These are phyloP conservation scores for Todiramphus chloris DNA, from an alignment of 2,113 vertebrate species.

Conservation along the genomic window DNA sequence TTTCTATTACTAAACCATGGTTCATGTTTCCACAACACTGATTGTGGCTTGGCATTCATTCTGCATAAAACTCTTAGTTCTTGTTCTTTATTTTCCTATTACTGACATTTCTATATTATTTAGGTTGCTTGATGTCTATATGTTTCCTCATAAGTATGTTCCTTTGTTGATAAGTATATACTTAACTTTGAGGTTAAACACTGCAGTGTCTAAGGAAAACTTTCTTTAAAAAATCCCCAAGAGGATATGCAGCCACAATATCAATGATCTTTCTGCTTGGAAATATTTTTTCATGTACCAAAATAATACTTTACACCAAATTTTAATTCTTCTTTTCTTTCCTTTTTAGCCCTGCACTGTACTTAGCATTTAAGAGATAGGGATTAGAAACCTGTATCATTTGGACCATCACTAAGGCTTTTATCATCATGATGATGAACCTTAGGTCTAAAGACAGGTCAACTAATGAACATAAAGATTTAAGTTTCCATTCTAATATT, in stretches of 20 bases:
- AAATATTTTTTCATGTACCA: not conserved
- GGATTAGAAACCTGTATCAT: not conserved
- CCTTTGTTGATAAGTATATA: not conserved
- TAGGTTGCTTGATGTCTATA: not conserved
- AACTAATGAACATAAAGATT: not conserved
- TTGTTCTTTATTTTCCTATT: not conserved
- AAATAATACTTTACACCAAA: not conserved
- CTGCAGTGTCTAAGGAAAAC: not conserved
- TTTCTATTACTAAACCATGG: not conserved
- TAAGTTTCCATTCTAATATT: constrained; percentile 14
- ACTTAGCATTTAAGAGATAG: not conserved
- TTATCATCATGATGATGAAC: not conserved
- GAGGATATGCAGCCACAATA: not conserved
- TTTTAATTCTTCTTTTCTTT: not conserved
- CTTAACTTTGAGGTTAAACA: not conserved
- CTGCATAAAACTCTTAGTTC: not conserved
- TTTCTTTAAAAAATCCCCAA: not conserved
- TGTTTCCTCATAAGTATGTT: not conserved
- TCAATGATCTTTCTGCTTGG: not conserved
- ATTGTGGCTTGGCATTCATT: not conserved
- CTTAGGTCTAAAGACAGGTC: not conserved
- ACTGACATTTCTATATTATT: not conserved
- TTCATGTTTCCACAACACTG: not conserved
- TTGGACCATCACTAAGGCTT: not conserved
- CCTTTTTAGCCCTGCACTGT: not conserved